Conservation (phyloP, 92 coral and sea anemone species). For the Epizoanthus ramosus region DNA sequence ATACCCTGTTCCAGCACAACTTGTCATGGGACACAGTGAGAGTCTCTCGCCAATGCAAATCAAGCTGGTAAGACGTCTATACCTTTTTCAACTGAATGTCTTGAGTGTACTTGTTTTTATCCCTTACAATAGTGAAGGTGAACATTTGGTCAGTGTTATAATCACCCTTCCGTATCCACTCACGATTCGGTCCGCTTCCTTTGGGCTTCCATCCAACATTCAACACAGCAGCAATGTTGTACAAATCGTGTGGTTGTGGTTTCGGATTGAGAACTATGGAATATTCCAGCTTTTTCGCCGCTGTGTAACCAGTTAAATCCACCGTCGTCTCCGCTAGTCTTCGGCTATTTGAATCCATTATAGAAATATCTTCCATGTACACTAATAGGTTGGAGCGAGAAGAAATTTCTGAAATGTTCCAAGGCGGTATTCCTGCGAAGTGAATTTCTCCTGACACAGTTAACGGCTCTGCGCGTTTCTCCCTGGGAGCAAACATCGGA, state of each 20-base stretch:
- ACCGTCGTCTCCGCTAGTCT: slow-evolving; percentile 63
- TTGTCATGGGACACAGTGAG: too few species aligned
- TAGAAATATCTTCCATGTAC: slow-evolving; percentile 71
- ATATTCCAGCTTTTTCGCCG: slow-evolving; percentile 71
- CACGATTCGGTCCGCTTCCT: slow-evolving; percentile 39
- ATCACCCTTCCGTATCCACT: slow-evolving; percentile 79
- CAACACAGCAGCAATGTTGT: slow-evolving; percentile 81
- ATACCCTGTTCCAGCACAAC: too few species aligned
- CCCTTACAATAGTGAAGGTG: slow-evolving; percentile 54
- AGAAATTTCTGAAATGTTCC: slow-evolving; percentile 30
- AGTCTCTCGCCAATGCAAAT: neutral
- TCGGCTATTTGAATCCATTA: slow-evolving; percentile 62
- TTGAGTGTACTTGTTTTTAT: slow-evolving; percentile 46
- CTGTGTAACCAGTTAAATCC: slow-evolving; percentile 65
- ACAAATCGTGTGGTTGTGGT: slow-evolving; percentile 25
- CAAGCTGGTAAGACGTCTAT: too few species aligned
- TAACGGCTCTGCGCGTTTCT: slow-evolving; percentile 21
- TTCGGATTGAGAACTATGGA: slow-evolving; percentile 67
- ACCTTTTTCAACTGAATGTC: slow-evolving; percentile 65
- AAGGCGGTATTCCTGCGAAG: slow-evolving; percentile 58
- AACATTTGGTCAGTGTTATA: slow-evolving; percentile 65
- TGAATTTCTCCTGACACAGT: slow-evolving; percentile 57
- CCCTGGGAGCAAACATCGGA: neutral
- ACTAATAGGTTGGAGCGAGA: slow-evolving; percentile 68
- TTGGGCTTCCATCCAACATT: slow-evolving; percentile 81